Evolutionary conservation across 2,888 invertebrate genomes (phyloP), one percentile per base, ranked within the genome.

Genomic region (Acrobasis repandana): DNA sequence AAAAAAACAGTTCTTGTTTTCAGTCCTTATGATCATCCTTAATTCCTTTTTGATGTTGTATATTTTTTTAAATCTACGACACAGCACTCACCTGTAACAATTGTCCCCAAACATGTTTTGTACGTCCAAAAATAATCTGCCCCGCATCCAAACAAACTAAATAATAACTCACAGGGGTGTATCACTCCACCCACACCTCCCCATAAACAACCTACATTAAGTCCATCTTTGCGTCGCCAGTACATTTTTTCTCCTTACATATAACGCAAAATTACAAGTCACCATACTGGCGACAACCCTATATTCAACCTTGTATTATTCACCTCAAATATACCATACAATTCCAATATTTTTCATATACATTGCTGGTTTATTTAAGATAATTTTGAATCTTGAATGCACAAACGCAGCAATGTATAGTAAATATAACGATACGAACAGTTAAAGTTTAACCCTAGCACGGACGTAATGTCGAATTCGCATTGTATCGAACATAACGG

Each of bases 261-360:
- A 77, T 75, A 71, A 75, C 71, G 74, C 72, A 75, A 88, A 86
- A 87, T 81, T 80, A 83, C 91, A 79, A 90, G 90, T 91, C 90
- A 91, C 83, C 75, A 74, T 80, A 72, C 79, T 83, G 90, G 90
- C 91, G 90, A 91, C 90, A 90, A 85, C 88, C 88, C 89, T 89
- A 85, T 75, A 85, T 78, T 80, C 72, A 63, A 76, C 64, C 61
- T 64, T 58, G 62, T 75, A 83, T 71, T 61, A 54, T 67, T 56
- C 61, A 66, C 61, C 20, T 49, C 38, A 51, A 28, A 58, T 54
- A 11, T 18, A 20, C n/a, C 16, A 56, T n/a, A 49, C 11, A 18
- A 36, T 14, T 43, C 56, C 56, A 50, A 64, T 43, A 4, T 11
- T 9, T 34, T 58, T 15, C 9, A n/a, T 2, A 64, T 79, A 67